Percentiles rank a stretch among this genome's conserved stretches.
Conservation (phyloP, 1,140 invertebrate species). For the Euura lappo region DNA sequence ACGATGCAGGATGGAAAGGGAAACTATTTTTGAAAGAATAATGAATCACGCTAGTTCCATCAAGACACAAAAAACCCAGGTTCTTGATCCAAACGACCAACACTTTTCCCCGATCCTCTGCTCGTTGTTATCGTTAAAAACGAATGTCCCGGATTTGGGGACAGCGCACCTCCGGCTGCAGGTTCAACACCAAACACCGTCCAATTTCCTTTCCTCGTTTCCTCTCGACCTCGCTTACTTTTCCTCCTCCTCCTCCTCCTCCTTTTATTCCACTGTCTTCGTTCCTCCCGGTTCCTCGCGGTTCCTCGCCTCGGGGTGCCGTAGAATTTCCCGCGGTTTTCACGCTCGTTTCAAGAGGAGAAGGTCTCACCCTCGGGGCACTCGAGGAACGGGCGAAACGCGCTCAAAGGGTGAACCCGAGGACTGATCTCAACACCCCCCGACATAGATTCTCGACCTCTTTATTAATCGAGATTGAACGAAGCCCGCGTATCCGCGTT, state of each 20-base stretch:
- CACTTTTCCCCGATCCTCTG: not conserved
- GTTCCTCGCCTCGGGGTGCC: not conserved
- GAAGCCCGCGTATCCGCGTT: not conserved
- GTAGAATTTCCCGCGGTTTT: not conserved
- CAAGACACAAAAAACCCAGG: not conserved
- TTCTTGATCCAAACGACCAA: not conserved
- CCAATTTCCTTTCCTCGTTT: constrained; percentile 7
- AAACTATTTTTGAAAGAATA: not conserved
- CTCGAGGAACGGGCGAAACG: too few relatives aligned
- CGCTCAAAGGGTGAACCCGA: not conserved
- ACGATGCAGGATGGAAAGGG: not conserved
- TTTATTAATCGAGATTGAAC: not conserved
- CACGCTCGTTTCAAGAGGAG: not conserved
- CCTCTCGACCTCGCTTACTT: not conserved
- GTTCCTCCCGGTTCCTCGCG: not conserved
- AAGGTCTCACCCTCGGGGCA: too few relatives aligned
- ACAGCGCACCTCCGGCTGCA: not conserved
- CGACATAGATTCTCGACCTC: not conserved
- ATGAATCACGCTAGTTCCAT: not conserved
- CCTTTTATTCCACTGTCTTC: not conserved
- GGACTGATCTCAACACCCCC: not conserved
- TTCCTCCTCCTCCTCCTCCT: not conserved
- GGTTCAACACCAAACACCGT: not conserved
- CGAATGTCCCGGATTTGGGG: not conserved
- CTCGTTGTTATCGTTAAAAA: not conserved